These are phyloP conservation scores for Mylabris sibirica DNA, from an alignment of 2,888 invertebrate genomes.

Conservation along the genomic window DNA sequence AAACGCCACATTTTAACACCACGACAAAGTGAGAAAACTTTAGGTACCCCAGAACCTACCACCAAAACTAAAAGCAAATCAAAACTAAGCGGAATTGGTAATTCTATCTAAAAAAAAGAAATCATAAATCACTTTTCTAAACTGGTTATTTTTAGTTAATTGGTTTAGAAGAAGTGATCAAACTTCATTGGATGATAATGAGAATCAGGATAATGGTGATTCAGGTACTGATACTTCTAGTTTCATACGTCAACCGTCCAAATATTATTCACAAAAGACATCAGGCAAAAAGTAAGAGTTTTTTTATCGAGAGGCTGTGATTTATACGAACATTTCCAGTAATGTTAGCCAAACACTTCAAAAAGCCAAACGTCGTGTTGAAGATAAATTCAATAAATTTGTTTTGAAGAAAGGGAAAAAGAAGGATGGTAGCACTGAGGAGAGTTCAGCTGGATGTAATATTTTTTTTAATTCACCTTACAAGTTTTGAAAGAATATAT, in stretches of 20 bases:
- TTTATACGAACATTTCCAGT: constrained; percentile 38
- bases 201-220: constrained; percentile 63
- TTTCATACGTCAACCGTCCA: constrained; percentile 60
- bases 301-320: not conserved
- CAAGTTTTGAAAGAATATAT: constrained; percentile 27
- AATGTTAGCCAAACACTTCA: constrained; percentile 74
- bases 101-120: constrained; percentile 24
- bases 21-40: constrained; percentile 82
- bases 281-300: constrained; percentile 44
- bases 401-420: constrained; percentile 87
- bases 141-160: constrained; percentile 58
- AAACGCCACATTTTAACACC: constrained; percentile 81
- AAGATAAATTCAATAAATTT: constrained; percentile 86
- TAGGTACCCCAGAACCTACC: constrained; percentile 67
- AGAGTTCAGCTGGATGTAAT: constrained; percentile 80
- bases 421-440: constrained; percentile 88
- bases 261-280: constrained; percentile 59
- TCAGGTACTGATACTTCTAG: constrained; percentile 62
- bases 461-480: constrained; percentile 46
- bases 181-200: constrained; percentile 62
- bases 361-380: constrained; percentile 87
- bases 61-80: constrained; percentile 65
- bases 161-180: constrained; percentile 68
- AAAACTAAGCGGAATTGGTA: constrained; percentile 77
- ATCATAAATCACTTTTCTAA: not conserved